A percentile compares a stretch with the other conserved stretches of the same genome.
Evolutionary conservation across 2,888 invertebrate species (phyloP).

Genomic region (Monochamus alternatus): DNA sequence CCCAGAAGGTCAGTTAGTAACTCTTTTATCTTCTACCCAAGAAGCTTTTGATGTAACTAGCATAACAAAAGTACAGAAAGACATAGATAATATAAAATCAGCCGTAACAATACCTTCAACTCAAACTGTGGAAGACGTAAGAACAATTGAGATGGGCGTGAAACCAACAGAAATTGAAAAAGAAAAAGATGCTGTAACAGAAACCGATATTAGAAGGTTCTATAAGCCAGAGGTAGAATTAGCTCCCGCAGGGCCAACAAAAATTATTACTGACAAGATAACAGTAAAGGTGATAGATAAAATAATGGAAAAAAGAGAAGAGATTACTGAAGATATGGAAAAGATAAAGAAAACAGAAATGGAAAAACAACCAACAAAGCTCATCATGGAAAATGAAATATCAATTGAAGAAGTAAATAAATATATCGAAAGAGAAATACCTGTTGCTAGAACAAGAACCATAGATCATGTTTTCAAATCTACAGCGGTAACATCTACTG

Average conservation of each 20-base stretch:
- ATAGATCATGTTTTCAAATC: not conserved
- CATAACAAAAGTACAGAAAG: slow-evolving; percentile 27
- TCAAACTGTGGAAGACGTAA: not conserved
- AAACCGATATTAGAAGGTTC: slow-evolving; percentile 11
- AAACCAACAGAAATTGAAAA: not conserved
- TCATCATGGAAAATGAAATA: not conserved
- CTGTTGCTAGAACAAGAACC: not conserved
- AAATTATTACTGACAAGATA: slow-evolving; percentile 7
- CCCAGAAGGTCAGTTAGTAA: slow-evolving; percentile 69
- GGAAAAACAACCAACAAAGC: not conserved
- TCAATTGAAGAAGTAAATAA: slow-evolving; percentile 8
- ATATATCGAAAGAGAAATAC: not conserved
- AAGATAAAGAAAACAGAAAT: not conserved
- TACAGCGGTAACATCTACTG: not conserved
- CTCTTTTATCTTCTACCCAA: slow-evolving; percentile 60
- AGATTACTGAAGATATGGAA: not conserved
- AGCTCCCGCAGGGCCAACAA: slow-evolving; percentile 1
- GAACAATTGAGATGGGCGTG: not conserved
- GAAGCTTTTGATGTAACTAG: slow-evolving; percentile 20
- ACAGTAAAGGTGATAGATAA: slow-evolving; percentile 8
- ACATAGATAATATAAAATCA: slow-evolving; percentile 29
- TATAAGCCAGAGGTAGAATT: slow-evolving; percentile 29
- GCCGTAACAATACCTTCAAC: not conserved
- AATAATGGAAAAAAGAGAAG: slow-evolving; percentile 10
- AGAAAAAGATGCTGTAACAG: not conserved